Evolutionary conservation across 64 coral and sea anemone genomes (phyloP), one percentile per base, ranked within the genome.

Genomic region (Montipora efflorescens): DNA sequence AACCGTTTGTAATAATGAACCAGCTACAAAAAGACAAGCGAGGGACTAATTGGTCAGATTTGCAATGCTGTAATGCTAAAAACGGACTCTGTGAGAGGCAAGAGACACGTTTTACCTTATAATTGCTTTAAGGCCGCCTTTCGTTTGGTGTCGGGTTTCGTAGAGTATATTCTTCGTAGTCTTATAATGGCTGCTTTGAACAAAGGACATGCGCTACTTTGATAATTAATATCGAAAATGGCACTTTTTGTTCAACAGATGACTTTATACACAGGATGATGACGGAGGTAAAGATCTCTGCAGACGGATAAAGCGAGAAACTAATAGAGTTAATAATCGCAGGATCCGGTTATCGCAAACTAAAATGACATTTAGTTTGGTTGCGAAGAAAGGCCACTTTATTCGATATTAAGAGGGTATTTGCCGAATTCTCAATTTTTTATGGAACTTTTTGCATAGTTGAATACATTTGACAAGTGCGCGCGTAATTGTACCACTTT

Each of bases 311-410:
- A 86, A 43, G 47, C 19, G 19, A 13, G 64, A 86, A 86, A 47
- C 45, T 71, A 86, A 86, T 86, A 71, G 66, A 86, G 70, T 72
- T 50, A 86, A 71, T 86, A 70, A 72, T 86, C 16, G n/a, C 3
- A 86, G 82, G 47, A 49, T 86, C 82, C 82, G 82, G 82, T 85
- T 70, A 71, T 85, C 82, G 19, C 45, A 47, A 85, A 20, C 18
- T 7, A 72, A 86, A 71, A 49, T 86, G 82, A 86, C 82, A 72
- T 86, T 47, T 49, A 67, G 66, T n/a, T 71, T 23, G 11, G 46
- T 47, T 18, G 19, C 44, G 20, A n/a, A 48, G 82, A 50, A 71
- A 71, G 43, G 8, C 47, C 82, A 50, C 46, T 86, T 86, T 64
- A 86, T 3, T 5, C 7, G 9, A 15, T 52, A 36, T 51, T 36